Conservation (phyloP, 2,888 invertebrate genomes). For the Amaurobius ferox region DNA sequence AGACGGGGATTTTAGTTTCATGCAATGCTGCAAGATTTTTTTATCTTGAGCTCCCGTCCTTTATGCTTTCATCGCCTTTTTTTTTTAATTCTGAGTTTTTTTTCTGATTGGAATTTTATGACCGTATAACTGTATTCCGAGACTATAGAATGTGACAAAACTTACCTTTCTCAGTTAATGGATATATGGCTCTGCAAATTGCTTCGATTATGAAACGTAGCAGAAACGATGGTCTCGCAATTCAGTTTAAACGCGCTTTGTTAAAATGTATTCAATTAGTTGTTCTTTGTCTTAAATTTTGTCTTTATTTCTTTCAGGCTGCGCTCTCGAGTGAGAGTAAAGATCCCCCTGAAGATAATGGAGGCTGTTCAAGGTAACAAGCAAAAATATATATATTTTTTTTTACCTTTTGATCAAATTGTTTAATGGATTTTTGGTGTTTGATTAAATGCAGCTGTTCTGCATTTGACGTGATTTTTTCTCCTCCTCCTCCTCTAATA, state of each 20-base stretch:
- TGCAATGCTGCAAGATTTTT: no score
- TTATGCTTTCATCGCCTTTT: no score
- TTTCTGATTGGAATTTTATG: no score
- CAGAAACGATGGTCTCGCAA: neutral
- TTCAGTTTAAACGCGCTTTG: slow-evolving; percentile 37
- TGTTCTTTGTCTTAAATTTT: slow-evolving; percentile 53
- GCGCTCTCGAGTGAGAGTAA: slow-evolving; percentile 52
- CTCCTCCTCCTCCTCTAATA: neutral
- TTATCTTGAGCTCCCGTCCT: no score
- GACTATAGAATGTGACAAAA: no score
- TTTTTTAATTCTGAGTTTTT: no score
- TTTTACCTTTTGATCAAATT: slow-evolving; percentile 40
- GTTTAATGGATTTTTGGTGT: slow-evolving; percentile 63
- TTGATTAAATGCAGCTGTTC: slow-evolving; percentile 51
- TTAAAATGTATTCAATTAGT: slow-evolving; percentile 48
- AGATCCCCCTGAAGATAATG: slow-evolving; percentile 65
- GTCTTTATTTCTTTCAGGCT: slow-evolving; percentile 52
- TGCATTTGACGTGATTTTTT: slow-evolving; percentile 40
- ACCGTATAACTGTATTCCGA: no score
- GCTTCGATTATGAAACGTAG: neutral
- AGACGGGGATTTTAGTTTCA: no score
- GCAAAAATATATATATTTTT: slow-evolving; percentile 13
- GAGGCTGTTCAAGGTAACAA: slow-evolving; percentile 63
- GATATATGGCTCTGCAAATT: neutral
- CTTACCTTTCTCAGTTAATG: neutral